Evolutionary conservation across 2,888 invertebrate genomes (phyloP).

Genomic region (Chymomyza caudatula): DNA sequence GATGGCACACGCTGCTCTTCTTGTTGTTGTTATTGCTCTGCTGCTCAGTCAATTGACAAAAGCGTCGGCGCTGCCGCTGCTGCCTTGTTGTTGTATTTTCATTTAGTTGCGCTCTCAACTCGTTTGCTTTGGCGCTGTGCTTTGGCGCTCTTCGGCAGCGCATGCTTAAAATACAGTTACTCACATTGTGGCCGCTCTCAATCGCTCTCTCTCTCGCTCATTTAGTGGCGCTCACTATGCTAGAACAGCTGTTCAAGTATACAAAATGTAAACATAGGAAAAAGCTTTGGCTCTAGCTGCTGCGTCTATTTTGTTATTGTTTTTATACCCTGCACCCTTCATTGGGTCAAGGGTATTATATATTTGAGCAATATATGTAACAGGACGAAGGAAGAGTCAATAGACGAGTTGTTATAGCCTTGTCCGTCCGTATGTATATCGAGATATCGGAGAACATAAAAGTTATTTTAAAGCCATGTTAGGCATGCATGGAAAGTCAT

Average conservation of each 20-base stretch:
- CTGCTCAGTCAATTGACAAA: slow-evolving; percentile 64
- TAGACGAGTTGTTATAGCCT: too few species aligned
- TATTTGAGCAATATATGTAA: too few species aligned
- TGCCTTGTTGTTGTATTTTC: slow-evolving; percentile 26
- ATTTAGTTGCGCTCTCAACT: not conserved
- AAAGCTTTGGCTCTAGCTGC: slow-evolving; percentile 40
- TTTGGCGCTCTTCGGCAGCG: slow-evolving; percentile 7
- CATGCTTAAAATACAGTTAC: slow-evolving; percentile 33
- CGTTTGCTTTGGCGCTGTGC: not conserved
- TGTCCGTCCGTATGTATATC: too few species aligned
- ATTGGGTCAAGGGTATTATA: too few species aligned
- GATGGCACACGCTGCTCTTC: slow-evolving; percentile 15
- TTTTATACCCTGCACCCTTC: too few species aligned
- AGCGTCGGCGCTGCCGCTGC: slow-evolving; percentile 34
- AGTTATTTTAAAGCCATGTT: too few species aligned
- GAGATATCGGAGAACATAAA: too few species aligned
- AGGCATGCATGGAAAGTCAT: too few species aligned
- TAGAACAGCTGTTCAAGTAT: slow-evolving; percentile 51
- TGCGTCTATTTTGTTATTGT: not conserved
- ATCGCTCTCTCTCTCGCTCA: not conserved
- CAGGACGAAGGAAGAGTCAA: too few species aligned
- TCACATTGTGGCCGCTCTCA: not conserved
- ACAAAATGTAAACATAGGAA: slow-evolving; percentile 63
- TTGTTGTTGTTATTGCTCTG: slow-evolving; percentile 26
- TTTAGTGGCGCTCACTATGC: slow-evolving; percentile 7